phyloP scores from a whole-genome alignment of 2,113 vertebrate genomes.

The Mellivora capensis region DNA sequence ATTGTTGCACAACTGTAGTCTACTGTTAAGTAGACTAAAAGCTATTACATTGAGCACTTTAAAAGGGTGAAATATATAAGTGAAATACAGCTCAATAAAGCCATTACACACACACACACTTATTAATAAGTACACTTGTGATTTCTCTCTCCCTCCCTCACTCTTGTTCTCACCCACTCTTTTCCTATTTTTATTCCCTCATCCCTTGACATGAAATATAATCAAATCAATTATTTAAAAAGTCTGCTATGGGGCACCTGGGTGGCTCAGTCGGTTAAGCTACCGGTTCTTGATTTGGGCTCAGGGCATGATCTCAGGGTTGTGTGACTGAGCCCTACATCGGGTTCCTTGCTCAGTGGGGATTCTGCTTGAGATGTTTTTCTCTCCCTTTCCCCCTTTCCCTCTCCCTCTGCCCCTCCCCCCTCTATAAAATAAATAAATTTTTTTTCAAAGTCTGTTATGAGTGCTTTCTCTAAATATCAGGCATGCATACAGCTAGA shows the following conservation, averaged over 20 bases:
- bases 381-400: not conserved
- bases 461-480: constrained; percentile 47
- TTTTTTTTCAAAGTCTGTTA: not conserved
- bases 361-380: not conserved
- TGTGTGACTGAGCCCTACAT: not conserved
- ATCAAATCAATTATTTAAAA: constrained; percentile 53
- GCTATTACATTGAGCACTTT: not conserved
- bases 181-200: not conserved
- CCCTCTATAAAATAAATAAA: not conserved
- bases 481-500: constrained; percentile 7
- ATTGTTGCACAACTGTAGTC: not conserved
- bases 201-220: not conserved
- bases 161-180: not conserved
- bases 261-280: not conserved
- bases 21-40: not conserved
- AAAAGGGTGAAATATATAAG: not conserved
- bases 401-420: not conserved
- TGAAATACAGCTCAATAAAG: not conserved
- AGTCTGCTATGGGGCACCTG: not conserved
- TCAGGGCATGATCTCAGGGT: not conserved
- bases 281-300: not conserved
- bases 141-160: not conserved
- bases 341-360: not conserved
- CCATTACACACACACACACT: not conserved
- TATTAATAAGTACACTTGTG: not conserved